Percentiles rank a stretch among this genome's conserved stretches.
phyloP scores from a whole-genome alignment of 1,140 invertebrate species.

The Drosophila chauvacae region DNA sequence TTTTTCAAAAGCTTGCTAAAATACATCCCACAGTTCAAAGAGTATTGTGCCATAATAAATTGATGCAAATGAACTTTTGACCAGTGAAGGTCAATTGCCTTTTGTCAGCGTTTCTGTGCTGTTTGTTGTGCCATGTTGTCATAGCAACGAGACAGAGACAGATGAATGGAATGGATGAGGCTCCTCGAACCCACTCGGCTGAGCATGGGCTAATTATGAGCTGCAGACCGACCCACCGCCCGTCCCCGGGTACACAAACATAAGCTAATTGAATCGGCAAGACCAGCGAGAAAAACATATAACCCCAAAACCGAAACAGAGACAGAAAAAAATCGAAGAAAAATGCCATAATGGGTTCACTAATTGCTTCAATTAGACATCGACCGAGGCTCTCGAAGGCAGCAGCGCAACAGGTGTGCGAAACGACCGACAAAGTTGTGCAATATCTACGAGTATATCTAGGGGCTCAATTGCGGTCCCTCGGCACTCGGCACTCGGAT shows the following conservation, averaged over 20 bases:
- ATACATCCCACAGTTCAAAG: slow-evolving; percentile 46
- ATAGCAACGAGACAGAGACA: slow-evolving; percentile 46
- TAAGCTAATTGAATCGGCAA: slow-evolving; percentile 56
- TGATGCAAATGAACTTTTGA: slow-evolving; percentile 67
- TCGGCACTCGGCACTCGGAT: slow-evolving; percentile 42
- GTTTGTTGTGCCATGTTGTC: slow-evolving; percentile 56
- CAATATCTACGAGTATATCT: slow-evolving; percentile 50
- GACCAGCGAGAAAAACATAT: slow-evolving; percentile 21
- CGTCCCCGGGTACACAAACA: slow-evolving; percentile 17
- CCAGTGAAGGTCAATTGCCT: slow-evolving; percentile 75
- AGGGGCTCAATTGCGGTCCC: slow-evolving; percentile 33
- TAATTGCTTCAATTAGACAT: slow-evolving; percentile 76
- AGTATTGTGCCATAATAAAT: slow-evolving; percentile 54
- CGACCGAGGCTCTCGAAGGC: slow-evolving; percentile 27
- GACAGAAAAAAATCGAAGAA: slow-evolving; percentile 51
- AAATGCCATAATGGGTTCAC: slow-evolving; percentile 66
- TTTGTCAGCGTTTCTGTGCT: slow-evolving; percentile 30
- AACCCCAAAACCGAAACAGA: slow-evolving; percentile 48
- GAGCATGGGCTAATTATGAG: slow-evolving; percentile 57
- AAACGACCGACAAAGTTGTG: slow-evolving; percentile 69
- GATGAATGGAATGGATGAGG: slow-evolving; percentile 27
- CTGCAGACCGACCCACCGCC: not conserved
- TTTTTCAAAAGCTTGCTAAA: slow-evolving; percentile 30
- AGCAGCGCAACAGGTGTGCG: slow-evolving; percentile 63
- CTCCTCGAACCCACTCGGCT: slow-evolving; percentile 22